Base-by-base conservation (phyloP, 64 coral and sea anemone species). In the Stichodactyla helianthus region DNA sequence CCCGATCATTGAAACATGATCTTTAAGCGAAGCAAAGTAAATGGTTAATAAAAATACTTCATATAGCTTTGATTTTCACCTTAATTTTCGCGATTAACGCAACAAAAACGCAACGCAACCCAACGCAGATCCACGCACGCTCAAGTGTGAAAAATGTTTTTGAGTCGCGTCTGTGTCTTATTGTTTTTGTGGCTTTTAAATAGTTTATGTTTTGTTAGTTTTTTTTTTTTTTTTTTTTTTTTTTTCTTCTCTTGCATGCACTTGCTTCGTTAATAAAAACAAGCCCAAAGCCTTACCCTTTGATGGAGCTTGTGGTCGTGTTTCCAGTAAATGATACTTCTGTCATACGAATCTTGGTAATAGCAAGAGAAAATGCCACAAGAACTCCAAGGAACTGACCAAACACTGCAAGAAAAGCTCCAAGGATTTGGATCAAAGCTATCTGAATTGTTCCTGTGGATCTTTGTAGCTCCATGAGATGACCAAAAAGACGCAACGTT, bases 401-500 rank as follows among this genome's bases (percentile, higher is more conserved):
- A 77, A 88, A 88, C 20, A 88, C 79, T 59, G 61, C 62, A 1
- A 56, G 71, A 70, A 88, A 71, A 79, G 77, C 74, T 88, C 51
- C 35, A 44, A 44, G 2, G 35, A 44, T 44, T 44, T 44, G 35
- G 35, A 44, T 3, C 35, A 44, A 44, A 44, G 86, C 86, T 56
- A 88, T 88, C 6, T 88, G 86, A 0, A 77, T 88, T 10, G 71
- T 88, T 28, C 86, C 86, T 7, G 86, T 88, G 7, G 14, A 25
- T 74, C 59, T 60, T 25, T 57, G 79, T 16, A 56, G 55, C 54
- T 88, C 86, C 86, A 88, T 88, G 27, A 88, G 3, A 79, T 88
- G 86, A 17, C 86, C 86, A 88, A 88, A 88, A 31, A 88, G 71
- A 10, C 86, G 71, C 50, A 87, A 14, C 25, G 86, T 87, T 55